A percentile compares a stretch with the other conserved stretches of the same genome.
phyloP scores from a whole-genome alignment of 2,888 invertebrate genomes.

The Patella ulyssiponensis region DNA sequence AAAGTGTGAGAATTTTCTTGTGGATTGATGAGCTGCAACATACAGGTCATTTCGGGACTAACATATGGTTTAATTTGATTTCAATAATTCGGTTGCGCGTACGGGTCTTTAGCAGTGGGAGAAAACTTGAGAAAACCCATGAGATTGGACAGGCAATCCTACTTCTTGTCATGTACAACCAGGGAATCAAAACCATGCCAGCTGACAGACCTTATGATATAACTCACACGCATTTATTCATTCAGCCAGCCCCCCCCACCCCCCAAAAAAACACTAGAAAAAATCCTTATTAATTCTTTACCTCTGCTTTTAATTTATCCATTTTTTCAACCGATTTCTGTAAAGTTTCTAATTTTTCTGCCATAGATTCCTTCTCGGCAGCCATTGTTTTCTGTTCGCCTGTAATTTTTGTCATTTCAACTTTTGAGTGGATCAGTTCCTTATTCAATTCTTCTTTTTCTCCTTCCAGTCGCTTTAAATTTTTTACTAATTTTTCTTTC shows the following conservation, averaged over 20 bases:
- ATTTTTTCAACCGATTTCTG: conserved; percentile 48
- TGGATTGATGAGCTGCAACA: background rate
- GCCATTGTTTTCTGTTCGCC: conserved; percentile 37
- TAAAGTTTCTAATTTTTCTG: conserved; percentile 51
- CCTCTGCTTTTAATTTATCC: conserved; percentile 49
- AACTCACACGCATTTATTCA: background rate
- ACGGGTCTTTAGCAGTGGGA: no score
- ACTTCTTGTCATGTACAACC: no score
- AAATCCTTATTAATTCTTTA: conserved; percentile 23
- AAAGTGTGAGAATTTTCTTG: background rate
- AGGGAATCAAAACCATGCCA: no score
- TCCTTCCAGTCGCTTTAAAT: conserved; percentile 52
- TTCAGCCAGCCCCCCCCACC: background rate
- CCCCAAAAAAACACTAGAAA: background rate
- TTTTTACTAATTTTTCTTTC: conserved; percentile 61
- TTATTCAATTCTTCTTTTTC: conserved; percentile 54
- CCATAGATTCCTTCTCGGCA: conserved; percentile 39
- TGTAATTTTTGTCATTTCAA: conserved; percentile 51
- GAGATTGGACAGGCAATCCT: no score
- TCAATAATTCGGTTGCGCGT: no score
- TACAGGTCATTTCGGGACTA: no score
- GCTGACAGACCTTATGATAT: no score
- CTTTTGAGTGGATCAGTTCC: conserved; percentile 53
- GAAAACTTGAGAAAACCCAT: no score
- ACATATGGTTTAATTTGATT: no score